phyloP scores from a whole-genome alignment of 2,113 vertebrate genomes.

The Gavia stellata region DNA sequence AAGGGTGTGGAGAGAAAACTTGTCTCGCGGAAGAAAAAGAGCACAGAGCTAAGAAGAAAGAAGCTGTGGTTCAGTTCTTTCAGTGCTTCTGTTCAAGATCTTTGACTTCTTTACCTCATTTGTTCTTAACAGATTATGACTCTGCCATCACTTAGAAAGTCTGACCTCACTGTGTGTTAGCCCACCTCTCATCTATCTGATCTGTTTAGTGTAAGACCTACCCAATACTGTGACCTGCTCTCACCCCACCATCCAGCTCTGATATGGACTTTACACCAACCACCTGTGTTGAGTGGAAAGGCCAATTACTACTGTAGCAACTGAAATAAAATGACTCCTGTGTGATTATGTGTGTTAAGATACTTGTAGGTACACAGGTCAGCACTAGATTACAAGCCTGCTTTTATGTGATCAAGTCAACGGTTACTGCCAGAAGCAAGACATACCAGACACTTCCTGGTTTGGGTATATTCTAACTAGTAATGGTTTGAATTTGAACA shows the following conservation, averaged over 20 bases:
- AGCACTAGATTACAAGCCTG: background rate
- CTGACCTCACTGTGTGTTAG: fast-evolving
- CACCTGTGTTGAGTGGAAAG: background rate
- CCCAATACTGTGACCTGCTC: background rate
- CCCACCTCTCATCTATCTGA: background rate
- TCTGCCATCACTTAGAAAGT: background rate
- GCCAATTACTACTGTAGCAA: background rate
- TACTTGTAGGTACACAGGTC: background rate
- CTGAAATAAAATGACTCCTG: background rate
- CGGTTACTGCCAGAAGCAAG: background rate
- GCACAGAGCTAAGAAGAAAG: background rate
- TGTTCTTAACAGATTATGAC: background rate
- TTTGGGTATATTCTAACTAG: background rate
- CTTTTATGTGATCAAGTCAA: background rate
- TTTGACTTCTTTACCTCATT: background rate
- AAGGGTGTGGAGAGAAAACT: background rate
- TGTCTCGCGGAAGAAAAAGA: background rate
- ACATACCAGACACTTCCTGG: background rate
- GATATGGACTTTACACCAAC: background rate
- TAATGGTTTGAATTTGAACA: background rate
- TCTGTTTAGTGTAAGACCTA: background rate
- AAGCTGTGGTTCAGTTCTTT: background rate
- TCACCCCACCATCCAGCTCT: background rate
- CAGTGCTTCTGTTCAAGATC: background rate
- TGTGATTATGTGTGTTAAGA: background rate